A percentile compares a stretch with the other conserved stretches of the same genome.
Evolutionary conservation across 2,797 vertebrate species (phyloP).

Genomic region (Enteromius viviparus): DNA sequence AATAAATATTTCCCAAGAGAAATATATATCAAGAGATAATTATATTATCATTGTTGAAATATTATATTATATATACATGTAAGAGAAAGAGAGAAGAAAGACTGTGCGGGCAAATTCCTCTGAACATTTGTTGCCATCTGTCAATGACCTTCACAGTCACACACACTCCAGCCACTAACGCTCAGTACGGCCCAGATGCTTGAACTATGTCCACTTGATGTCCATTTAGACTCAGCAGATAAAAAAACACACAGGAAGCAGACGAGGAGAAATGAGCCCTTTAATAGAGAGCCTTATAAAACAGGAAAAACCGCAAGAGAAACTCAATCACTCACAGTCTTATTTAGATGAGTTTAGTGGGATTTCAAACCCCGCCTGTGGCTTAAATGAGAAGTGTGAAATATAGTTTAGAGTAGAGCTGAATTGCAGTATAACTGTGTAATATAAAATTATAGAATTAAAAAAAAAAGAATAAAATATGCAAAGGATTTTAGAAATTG

Average conservation of each 20-base stretch:
- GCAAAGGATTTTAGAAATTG: not conserved
- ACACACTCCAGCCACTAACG: slow-evolving; percentile 52
- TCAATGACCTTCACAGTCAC: slow-evolving; percentile 74
- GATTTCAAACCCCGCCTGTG: not conserved
- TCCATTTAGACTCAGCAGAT: slow-evolving; percentile 69
- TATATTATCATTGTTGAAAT: not conserved
- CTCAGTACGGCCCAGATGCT: slow-evolving; percentile 48
- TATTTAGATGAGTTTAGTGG: slow-evolving; percentile 55
- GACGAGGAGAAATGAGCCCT: slow-evolving; percentile 77
- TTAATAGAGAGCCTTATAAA: slow-evolving; percentile 75
- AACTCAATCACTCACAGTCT: slow-evolving; percentile 37
- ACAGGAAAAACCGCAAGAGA: slow-evolving; percentile 44
- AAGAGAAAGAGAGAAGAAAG: not conserved
- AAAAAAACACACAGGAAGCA: slow-evolving; percentile 66
- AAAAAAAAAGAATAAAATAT: not conserved
- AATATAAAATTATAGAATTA: not conserved
- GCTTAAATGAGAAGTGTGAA: slow-evolving; percentile 14
- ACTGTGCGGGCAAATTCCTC: not conserved
- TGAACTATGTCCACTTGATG: slow-evolving; percentile 26
- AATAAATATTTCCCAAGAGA: not conserved
- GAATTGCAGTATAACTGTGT: not conserved
- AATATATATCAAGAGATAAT: not conserved
- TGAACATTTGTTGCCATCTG: slow-evolving; percentile 31
- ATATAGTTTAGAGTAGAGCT: not conserved
- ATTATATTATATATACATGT: slow-evolving; percentile 3